Evolutionary conservation across 2,113 vertebrate species (phyloP).

Genomic region (Typhlomys cinereus): DNA sequence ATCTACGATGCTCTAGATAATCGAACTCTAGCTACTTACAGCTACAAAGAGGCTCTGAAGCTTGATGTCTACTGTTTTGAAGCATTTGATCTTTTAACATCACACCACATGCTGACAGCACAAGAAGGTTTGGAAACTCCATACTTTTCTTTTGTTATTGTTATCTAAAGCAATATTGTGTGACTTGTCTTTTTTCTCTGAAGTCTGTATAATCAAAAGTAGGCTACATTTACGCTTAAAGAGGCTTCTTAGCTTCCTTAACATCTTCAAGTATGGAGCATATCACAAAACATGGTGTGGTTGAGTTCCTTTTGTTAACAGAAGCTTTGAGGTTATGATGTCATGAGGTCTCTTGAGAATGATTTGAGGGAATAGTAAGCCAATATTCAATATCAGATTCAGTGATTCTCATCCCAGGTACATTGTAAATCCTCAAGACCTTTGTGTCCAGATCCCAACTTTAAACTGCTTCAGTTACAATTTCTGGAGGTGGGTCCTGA

Average conservation of each 20-base stretch:
- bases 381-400: neutral
- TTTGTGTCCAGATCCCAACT: neutral
- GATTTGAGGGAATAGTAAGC: neutral
- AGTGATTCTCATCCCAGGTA: neutral
- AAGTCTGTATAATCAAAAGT: neutral
- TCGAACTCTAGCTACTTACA: conserved; percentile 94
- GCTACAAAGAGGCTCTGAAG: conserved; percentile 99
- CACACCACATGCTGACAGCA: conserved; percentile 98
- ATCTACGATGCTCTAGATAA: conserved; percentile 99
- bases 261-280: neutral
- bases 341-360: neutral
- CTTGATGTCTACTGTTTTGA: conserved; percentile 99
- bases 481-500: neutral
- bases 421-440: neutral
- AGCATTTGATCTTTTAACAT: conserved; percentile 98
- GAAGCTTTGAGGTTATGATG: neutral
- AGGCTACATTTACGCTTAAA: neutral
- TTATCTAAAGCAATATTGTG: conserved; percentile 49
- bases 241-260: neutral
- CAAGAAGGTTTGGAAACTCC: conserved; percentile 92
- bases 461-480: neutral
- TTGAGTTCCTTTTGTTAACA: neutral
- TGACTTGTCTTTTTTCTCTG: neutral
- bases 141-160: neutral
- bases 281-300: neutral